Base-by-base conservation (phyloP, 1,140 invertebrate species). In the Octopus bimaculoides region DNA sequence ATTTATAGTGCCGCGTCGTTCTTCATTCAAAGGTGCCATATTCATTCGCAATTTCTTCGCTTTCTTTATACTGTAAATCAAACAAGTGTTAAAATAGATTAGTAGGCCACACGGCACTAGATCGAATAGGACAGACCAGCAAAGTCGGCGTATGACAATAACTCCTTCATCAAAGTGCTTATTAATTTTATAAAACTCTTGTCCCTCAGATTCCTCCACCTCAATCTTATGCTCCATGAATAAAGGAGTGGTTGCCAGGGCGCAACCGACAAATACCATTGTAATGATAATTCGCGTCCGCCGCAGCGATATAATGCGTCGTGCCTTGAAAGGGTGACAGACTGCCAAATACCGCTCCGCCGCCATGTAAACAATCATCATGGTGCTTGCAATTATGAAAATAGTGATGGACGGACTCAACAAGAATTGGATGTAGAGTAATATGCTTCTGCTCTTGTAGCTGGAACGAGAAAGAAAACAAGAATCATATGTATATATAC, bases 301-400 rank as follows among this genome's bases (percentile, higher is more conserved):
- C 12, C 83, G 83, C 12, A 89, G 79, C 5, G 86, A 87, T 56
- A 89, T 87, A 4, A 89, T 55, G 78, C 88, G 86, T 55, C 88
- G 80, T 9, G 88, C 88, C 77, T 85, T 87, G 55, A 89, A 87
- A 26, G 88, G 88, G 81, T 89, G 87, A 80, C 88, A 89, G 4
- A 89, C 88, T 53, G 88, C 88, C 55, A 89, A 76, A 80, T 89
- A 89, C 12, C 88, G 80, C 73, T 87, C 86, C 0, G 84, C 88
- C 6, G 88, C 88, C 88, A 89, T 89, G 52, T 86, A 84, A 26
- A 89, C 88, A 56, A 87, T 89, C 20, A 89, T 82, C 87, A 87
- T 87, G 9, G 88, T 89, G 81, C 87, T 88, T 66, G 84, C 85
- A 17, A 89, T 83, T 77, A 89, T 89, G 82, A 89, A 89, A 52